Conservation (phyloP, 2,797 vertebrate species). For the Parauchenoglanis punctatus region DNA sequence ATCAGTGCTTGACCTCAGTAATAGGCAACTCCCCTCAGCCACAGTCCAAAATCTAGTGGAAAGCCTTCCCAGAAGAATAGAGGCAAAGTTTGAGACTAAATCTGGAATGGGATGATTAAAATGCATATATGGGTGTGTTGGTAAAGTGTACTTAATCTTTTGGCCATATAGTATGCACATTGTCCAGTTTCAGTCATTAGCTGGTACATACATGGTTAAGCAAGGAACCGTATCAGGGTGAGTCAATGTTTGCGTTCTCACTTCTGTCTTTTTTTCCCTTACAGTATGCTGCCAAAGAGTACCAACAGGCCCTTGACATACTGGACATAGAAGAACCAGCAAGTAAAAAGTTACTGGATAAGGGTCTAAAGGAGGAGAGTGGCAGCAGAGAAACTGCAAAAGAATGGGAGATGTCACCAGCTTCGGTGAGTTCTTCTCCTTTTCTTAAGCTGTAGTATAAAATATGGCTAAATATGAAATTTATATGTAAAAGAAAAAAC, state of each 20-base stretch:
- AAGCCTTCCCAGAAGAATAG: neutral
- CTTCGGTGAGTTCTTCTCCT: constrained; percentile 80
- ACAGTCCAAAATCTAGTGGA: neutral
- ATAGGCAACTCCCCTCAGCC: neutral
- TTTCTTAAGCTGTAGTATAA: neutral
- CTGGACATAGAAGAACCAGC: constrained; percentile 93
- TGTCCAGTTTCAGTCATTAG: neutral
- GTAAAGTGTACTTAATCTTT: neutral
- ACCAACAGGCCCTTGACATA: constrained; percentile 97
- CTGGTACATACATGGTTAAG: neutral
- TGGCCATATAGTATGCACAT: neutral
- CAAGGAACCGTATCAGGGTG: neutral
- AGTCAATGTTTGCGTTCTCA: neutral
- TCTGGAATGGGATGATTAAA: neutral
- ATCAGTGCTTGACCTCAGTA: no score
- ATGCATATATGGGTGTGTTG: neutral
- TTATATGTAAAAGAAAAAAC: no score
- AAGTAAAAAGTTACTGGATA: constrained; percentile 89
- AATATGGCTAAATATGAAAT: neutral
- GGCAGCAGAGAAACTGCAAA: constrained; percentile 80
- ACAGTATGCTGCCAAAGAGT: constrained; percentile 97
- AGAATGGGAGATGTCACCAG: constrained; percentile 93
- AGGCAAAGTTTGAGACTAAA: neutral
- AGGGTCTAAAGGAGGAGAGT: constrained; percentile 84
- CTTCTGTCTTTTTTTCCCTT: constrained; percentile 29